Evolutionary conservation across 1,140 invertebrate genomes (phyloP).

Genomic region (Trinorchestia longiramus): DNA sequence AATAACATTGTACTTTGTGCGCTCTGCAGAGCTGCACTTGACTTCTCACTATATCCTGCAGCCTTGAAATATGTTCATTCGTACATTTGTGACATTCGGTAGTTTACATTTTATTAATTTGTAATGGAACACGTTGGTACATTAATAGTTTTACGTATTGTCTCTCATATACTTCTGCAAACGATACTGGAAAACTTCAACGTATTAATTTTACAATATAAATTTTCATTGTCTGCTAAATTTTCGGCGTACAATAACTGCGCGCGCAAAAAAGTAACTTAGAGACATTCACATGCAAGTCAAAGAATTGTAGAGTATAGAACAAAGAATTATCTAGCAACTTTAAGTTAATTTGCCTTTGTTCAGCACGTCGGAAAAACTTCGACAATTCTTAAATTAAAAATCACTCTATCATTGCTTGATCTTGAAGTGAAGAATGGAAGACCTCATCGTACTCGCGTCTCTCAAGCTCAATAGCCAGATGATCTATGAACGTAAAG

Average conservation of each 20-base stretch:
- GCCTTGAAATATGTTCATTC: not conserved
- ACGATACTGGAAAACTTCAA: not conserved
- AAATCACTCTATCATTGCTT: not conserved
- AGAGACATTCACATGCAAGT: not conserved
- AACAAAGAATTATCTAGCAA: not conserved
- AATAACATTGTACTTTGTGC: constrained; percentile 42
- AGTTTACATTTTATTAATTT: constrained; percentile 12
- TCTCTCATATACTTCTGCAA: not conserved
- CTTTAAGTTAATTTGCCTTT: not conserved
- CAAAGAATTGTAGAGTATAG: not conserved
- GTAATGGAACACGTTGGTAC: not conserved
- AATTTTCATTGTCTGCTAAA: not conserved
- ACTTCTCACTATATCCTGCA: constrained; percentile 15
- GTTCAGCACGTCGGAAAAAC: not conserved
- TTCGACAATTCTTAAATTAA: not conserved
- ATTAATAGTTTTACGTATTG: not conserved
- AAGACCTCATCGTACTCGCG: not conserved
- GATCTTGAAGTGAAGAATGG: not conserved
- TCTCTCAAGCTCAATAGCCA: not conserved
- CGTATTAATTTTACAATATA: not conserved
- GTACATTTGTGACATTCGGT: not conserved
- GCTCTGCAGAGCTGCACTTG: constrained; percentile 10
- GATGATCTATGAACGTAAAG: not conserved
- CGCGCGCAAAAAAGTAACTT: not conserved
- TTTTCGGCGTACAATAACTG: not conserved